Percentiles rank a stretch among this genome's conserved stretches.
Conservation (phyloP, 2,797 vertebrate genomes). For the Pteropus rufus region DNA sequence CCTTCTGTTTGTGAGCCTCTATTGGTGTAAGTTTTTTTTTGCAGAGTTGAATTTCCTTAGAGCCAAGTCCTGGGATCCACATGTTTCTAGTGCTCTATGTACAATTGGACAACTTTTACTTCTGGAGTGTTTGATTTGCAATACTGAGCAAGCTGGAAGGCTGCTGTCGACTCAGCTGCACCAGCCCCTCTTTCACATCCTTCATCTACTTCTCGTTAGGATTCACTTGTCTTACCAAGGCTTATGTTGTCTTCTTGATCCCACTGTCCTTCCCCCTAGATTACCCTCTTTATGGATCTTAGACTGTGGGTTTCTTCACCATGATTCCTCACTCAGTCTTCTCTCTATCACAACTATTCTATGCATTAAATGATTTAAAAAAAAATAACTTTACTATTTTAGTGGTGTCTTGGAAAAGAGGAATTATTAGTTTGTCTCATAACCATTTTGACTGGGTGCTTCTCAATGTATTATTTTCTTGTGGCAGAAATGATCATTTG, state of each 20-base stretch:
- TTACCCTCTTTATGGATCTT: not conserved
- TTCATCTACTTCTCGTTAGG: not conserved
- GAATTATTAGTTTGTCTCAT: not conserved
- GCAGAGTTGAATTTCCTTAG: slow-evolving; percentile 92
- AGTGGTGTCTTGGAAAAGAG: not conserved
- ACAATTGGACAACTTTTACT: not conserved
- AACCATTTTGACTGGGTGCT: not conserved
- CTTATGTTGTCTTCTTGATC: not conserved
- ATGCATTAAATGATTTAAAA: not conserved
- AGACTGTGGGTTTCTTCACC: not conserved
- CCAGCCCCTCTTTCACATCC: too few relatives aligned
- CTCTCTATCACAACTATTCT: not conserved
- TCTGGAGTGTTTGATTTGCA: not conserved
- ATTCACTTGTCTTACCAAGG: not conserved
- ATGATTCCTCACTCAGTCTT: not conserved
- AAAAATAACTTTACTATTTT: not conserved
- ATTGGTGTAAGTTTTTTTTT: slow-evolving; percentile 90
- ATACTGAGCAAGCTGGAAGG: not conserved
- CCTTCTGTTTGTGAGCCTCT: slow-evolving; percentile 95
- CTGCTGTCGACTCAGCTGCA: rapidly evolving
- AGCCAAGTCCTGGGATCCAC: slow-evolving; percentile 94
- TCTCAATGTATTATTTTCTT: not conserved
- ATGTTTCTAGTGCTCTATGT: slow-evolving; percentile 92
- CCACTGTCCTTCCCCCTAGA: not conserved
- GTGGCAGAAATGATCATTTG: not conserved